Evolutionary conservation across 2,888 invertebrate species (phyloP).

Genomic region (Melangyna quadrimaculata): DNA sequence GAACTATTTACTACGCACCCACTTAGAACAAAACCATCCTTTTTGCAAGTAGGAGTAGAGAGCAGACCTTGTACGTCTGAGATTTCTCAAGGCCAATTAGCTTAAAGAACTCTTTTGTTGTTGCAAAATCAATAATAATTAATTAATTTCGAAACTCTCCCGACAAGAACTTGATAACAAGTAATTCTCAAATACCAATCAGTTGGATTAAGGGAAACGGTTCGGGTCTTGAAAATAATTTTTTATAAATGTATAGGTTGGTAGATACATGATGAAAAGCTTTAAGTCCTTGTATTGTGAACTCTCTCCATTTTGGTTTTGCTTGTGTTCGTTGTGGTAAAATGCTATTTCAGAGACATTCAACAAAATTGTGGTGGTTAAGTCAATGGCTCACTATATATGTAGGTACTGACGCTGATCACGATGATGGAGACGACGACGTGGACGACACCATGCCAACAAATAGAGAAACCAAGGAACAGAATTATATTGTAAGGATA

Average conservation of each 20-base stretch:
- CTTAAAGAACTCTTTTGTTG: constrained; percentile 19
- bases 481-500: constrained; percentile 38
- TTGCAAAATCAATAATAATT: constrained; percentile 59
- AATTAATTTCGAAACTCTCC: constrained; percentile 55
- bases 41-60: too few relatives aligned
- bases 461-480: neutral
- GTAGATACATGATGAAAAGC: too few relatives aligned
- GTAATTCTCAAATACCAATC: constrained; percentile 68
- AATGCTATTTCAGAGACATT: constrained; percentile 53
- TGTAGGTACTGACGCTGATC: neutral
- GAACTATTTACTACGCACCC: constrained; percentile 34
- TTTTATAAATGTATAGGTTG: too few relatives aligned
- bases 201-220: constrained; percentile 59
- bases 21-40: neutral
- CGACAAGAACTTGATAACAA: constrained; percentile 57
- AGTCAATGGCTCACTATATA: constrained; percentile 58
- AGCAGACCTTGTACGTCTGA: neutral
- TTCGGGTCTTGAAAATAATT: constrained; percentile 33
- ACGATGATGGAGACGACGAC: neutral
- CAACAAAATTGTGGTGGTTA: constrained; percentile 64
- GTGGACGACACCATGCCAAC: neutral
- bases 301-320: neutral
- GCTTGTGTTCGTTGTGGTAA: constrained; percentile 10
- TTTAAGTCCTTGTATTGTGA: neutral
- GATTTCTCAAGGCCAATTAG: constrained; percentile 19